Evolutionary conservation across 2,113 vertebrate genomes (phyloP).

Genomic region (Leiothrix lutea): DNA sequence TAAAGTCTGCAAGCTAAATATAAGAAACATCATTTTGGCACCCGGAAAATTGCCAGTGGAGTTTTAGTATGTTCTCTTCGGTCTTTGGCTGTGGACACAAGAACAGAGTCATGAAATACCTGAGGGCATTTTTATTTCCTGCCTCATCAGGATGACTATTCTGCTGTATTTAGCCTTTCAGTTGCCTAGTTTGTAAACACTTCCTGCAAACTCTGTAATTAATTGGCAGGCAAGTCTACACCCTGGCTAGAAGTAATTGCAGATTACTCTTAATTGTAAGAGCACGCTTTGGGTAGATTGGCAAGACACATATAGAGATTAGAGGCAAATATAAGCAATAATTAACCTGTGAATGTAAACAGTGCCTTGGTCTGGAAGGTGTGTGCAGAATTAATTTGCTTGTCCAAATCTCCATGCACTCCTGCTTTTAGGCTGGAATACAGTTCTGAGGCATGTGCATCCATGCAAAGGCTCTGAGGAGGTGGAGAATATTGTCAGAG

Average conservation of each 20-base stretch:
- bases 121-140: not conserved
- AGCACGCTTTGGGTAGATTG: not conserved
- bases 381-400: not conserved
- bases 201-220: not conserved
- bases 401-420: accelerated
- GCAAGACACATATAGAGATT: not conserved
- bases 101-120: not conserved
- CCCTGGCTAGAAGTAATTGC: slow-evolving; percentile 2
- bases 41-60: not conserved
- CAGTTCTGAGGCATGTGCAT: accelerated
- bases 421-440: not conserved
- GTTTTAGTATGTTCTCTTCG: not conserved
- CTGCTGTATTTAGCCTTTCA: not conserved
- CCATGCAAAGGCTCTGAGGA: not conserved
- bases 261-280: slow-evolving; percentile 26
- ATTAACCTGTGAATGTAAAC: not conserved
- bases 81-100: not conserved
- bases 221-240: not conserved
- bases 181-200: not conserved
- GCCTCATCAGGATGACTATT: not conserved
- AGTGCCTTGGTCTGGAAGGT: not conserved
- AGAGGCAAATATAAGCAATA: not conserved
- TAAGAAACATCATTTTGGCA: not conserved
- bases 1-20: not conserved
- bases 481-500: not conserved